phyloP scores from a whole-genome alignment of 2,113 vertebrate species.

The Petrocephalus microphthalmus region DNA sequence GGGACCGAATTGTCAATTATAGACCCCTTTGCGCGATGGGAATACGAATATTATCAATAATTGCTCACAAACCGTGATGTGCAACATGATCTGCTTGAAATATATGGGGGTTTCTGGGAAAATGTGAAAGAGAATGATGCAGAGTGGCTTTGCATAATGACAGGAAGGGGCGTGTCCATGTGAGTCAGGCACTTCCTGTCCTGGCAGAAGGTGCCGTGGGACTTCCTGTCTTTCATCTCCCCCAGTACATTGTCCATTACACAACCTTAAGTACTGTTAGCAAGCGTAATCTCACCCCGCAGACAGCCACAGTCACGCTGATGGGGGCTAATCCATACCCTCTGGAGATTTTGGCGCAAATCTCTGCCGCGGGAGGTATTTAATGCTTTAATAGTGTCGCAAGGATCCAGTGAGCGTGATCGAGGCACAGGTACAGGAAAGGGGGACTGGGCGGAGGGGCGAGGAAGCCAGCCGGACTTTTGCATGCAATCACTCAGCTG shows the following conservation, averaged over 20 bases:
- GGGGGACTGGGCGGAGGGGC: background rate
- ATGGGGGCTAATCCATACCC: background rate
- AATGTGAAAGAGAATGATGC: background rate
- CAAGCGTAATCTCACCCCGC: background rate
- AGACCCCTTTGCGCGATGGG: background rate
- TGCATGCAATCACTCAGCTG: background rate
- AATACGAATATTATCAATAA: background rate
- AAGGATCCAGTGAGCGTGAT: too few species aligned
- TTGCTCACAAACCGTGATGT: background rate
- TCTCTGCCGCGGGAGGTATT: constrained; percentile 4
- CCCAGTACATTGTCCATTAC: background rate
- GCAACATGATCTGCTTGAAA: background rate
- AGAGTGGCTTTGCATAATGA: background rate
- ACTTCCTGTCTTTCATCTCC: background rate
- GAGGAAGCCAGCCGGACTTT: too few species aligned
- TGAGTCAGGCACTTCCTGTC: background rate
- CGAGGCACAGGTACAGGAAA: background rate
- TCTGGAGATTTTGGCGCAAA: background rate
- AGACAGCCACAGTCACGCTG: background rate
- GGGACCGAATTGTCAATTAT: background rate
- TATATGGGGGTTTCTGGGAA: background rate
- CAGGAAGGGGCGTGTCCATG: background rate
- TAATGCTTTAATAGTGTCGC: background rate
- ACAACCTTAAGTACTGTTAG: background rate
- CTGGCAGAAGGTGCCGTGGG: background rate